Percentiles rank a stretch among this genome's conserved stretches.
These are phyloP conservation scores for Semibalanus balanoides DNA, from an alignment of 1,140 invertebrate species.

Conservation along the genomic window DNA sequence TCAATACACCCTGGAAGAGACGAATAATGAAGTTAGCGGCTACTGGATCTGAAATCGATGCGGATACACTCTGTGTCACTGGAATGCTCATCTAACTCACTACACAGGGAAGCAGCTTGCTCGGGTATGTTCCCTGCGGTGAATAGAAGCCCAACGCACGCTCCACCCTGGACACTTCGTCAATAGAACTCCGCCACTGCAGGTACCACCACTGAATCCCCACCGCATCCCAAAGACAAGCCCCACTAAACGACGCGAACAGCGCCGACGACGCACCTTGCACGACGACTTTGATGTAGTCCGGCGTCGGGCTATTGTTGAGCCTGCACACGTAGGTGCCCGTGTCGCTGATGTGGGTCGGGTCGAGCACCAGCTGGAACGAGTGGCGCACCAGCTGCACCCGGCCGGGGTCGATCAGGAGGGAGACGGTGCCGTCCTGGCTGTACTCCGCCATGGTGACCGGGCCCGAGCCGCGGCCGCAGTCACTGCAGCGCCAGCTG, in stretches of 20 bases:
- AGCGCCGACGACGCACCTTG: conserved; percentile 37
- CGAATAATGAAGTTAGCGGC: too few species aligned
- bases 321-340: conserved; percentile 50
- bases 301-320: conserved; percentile 46
- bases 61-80: too few species aligned
- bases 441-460: conserved; percentile 37
- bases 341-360: conserved; percentile 43
- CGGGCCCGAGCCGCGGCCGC: conserved; percentile 62
- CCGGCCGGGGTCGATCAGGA: conserved; percentile 37
- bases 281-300: conserved; percentile 45
- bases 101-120: too few species aligned
- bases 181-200: too few species aligned
- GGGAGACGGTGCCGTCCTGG: conserved; percentile 34
- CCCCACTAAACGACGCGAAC: neutral
- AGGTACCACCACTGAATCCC: too few species aligned
- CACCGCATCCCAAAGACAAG: neutral
- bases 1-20: too few species aligned
- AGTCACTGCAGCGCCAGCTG: conserved; percentile 97
- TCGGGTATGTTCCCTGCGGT: too few species aligned
- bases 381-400: conserved; percentile 42
- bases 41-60: too few species aligned
- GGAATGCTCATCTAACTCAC: too few species aligned
- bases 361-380: conserved; percentile 46
- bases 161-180: too few species aligned
- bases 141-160: too few species aligned